A percentile compares a stretch with the other conserved stretches of the same genome.
These are phyloP conservation scores for Telmatherina bonti DNA, from an alignment of 2,797 vertebrate genomes.

Conservation along the genomic window DNA sequence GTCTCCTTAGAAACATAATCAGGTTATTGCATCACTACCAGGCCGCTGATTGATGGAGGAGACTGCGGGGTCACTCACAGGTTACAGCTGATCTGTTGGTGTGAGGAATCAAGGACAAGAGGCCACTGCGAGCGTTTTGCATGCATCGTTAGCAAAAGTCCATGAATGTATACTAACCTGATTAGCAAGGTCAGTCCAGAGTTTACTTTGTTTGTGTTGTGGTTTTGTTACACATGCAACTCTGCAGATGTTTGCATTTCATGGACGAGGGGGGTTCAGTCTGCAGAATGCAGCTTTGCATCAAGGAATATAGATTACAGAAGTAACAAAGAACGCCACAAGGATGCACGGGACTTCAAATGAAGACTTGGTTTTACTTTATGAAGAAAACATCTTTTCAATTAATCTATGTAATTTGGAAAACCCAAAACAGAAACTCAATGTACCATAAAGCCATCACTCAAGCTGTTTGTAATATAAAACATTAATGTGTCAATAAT, in stretches of 20 bases:
- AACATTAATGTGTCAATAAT: too few relatives aligned
- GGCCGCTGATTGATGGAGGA: conserved; percentile 49
- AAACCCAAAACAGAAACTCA: background rate
- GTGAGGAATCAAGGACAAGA: background rate
- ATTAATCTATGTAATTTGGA: background rate
- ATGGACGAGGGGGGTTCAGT: background rate
- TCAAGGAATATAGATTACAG: background rate
- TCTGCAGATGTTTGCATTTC: background rate
- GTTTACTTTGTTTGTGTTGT: background rate
- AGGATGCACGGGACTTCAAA: background rate
- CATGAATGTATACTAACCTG: background rate
- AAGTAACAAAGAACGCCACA: background rate
- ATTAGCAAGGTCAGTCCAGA: background rate
- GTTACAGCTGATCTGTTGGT: conserved; percentile 10
- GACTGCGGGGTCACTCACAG: conserved; percentile 33
- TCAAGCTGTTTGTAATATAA: too few relatives aligned
- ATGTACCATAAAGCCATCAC: background rate
- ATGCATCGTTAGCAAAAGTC: conserved; percentile 16
- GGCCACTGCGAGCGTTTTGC: background rate
- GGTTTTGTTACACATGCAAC: background rate
- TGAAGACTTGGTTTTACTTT: background rate
- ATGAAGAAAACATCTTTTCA: background rate
- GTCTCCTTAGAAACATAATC: conserved; percentile 46
- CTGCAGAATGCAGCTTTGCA: conserved; percentile 14
- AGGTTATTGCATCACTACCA: conserved; percentile 61